A percentile compares a stretch with the other conserved stretches of the same genome.
Evolutionary conservation across 35 echinoderm and acorn worm species (phyloP).

Genomic region (Nesometra sesokonis): DNA sequence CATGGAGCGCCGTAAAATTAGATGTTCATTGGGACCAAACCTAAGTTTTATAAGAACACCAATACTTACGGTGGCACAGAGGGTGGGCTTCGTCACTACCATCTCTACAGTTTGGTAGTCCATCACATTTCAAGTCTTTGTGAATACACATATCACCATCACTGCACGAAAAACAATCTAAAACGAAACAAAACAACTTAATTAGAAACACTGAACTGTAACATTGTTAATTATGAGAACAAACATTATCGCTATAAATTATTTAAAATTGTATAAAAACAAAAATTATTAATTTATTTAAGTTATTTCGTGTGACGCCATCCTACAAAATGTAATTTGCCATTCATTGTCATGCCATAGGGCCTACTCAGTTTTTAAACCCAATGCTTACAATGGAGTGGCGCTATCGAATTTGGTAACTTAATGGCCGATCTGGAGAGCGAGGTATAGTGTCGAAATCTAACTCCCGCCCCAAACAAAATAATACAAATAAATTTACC

Average conservation of each 20-base stretch:
- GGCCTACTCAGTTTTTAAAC: neutral
- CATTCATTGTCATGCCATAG: too few relatives aligned
- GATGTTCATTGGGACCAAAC: too few relatives aligned
- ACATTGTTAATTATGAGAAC: too few relatives aligned
- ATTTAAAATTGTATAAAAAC: too few relatives aligned
- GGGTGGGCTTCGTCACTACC: conserved; percentile 55
- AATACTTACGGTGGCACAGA: conserved; percentile 61
- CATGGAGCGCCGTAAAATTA: too few relatives aligned
- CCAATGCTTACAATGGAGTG: neutral
- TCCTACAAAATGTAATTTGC: too few relatives aligned
- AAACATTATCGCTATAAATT: too few relatives aligned
- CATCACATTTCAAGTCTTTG: conserved; percentile 64
- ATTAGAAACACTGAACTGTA: too few relatives aligned
- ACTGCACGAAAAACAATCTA: conserved; percentile 58
- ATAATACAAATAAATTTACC: conserved; percentile 16
- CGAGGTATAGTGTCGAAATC: neutral
- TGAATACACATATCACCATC: conserved; percentile 78
- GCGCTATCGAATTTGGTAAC: neutral
- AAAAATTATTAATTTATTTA: too few relatives aligned
- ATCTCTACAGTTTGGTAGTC: conserved; percentile 57
- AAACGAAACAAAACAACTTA: neutral
- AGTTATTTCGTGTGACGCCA: too few relatives aligned
- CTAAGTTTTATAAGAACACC: too few relatives aligned
- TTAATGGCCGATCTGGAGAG: neutral
- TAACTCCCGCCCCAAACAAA: too few relatives aligned